These are phyloP conservation scores for Lichenostomus cassidix DNA, from an alignment of 2,113 vertebrate genomes.

Conservation along the genomic window DNA sequence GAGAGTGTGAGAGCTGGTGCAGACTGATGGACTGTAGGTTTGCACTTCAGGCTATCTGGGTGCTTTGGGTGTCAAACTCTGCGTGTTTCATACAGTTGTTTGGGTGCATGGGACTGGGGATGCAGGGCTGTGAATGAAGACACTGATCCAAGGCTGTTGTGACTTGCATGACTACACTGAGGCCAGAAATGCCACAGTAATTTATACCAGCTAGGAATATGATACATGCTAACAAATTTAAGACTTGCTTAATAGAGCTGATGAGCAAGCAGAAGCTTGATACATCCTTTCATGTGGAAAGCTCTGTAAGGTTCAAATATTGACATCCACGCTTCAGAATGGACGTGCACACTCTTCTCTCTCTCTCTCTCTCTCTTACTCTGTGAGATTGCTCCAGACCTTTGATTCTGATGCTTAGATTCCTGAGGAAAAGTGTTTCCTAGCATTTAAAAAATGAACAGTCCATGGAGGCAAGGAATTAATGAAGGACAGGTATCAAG, in stretches of 20 bases:
- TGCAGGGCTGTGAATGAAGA: background rate
- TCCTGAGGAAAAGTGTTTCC: background rate
- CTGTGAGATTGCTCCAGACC: background rate
- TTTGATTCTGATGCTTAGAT: background rate
- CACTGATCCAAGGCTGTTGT: background rate
- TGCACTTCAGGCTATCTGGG: background rate
- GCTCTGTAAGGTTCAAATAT: background rate
- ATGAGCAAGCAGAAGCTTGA: background rate
- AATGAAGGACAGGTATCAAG: background rate
- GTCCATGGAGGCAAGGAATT: background rate
- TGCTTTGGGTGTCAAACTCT: background rate
- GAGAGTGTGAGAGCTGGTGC: background rate
- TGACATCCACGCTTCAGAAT: background rate
- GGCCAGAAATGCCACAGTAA: background rate
- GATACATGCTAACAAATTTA: background rate
- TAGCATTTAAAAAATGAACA: background rate
- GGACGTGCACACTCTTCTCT: background rate
- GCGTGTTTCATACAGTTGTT: background rate
- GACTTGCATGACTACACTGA: background rate
- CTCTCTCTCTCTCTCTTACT: background rate
- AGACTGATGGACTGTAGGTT: background rate
- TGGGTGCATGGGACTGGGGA: background rate
- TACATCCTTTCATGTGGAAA: background rate
- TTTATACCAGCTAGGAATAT: background rate
- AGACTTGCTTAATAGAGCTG: background rate